Evolutionary conservation across 2,797 vertebrate species (phyloP).

Genomic region (Leuciscus waleckii): DNA sequence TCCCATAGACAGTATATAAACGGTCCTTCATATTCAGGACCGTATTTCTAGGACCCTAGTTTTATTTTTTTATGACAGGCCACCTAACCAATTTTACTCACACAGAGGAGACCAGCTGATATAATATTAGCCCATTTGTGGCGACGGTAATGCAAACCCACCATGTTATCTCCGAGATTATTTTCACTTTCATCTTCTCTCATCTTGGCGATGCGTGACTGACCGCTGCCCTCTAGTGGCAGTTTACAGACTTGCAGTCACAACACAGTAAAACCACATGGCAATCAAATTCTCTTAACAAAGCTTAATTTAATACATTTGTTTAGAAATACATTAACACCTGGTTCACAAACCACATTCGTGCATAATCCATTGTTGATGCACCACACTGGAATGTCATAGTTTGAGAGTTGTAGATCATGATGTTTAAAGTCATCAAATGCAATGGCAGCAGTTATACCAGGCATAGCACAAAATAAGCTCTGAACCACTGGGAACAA

Average conservation of each 20-base stretch:
- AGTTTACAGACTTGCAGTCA: not conserved
- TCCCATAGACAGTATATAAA: too few relatives aligned
- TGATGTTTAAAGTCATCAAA: constrained; percentile 16
- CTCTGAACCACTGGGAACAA: not conserved
- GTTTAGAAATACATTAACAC: constrained; percentile 46
- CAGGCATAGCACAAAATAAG: constrained; percentile 1
- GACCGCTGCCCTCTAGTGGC: constrained; percentile 52
- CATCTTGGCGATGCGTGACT: not conserved
- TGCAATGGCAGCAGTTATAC: constrained; percentile 7
- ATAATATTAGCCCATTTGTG: too few relatives aligned
- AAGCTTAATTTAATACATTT: constrained; percentile 31
- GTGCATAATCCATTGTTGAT: constrained; percentile 27
- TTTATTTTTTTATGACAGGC: too few relatives aligned
- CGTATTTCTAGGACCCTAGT: too few relatives aligned
- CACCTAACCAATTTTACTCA: too few relatives aligned
- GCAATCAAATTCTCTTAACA: not conserved
- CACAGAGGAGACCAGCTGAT: too few relatives aligned
- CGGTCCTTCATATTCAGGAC: too few relatives aligned
- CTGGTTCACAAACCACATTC: constrained; percentile 32
- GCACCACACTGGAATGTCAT: constrained; percentile 21
- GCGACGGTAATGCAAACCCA: too few relatives aligned
- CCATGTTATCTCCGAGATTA: too few relatives aligned
- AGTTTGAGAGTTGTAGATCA: constrained; percentile 20
- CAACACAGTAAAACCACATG: not conserved
- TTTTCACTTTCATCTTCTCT: constrained; percentile 6